Base-by-base conservation (phyloP, 2,888 invertebrate genomes). In the Fissipunctia ypsillon region DNA sequence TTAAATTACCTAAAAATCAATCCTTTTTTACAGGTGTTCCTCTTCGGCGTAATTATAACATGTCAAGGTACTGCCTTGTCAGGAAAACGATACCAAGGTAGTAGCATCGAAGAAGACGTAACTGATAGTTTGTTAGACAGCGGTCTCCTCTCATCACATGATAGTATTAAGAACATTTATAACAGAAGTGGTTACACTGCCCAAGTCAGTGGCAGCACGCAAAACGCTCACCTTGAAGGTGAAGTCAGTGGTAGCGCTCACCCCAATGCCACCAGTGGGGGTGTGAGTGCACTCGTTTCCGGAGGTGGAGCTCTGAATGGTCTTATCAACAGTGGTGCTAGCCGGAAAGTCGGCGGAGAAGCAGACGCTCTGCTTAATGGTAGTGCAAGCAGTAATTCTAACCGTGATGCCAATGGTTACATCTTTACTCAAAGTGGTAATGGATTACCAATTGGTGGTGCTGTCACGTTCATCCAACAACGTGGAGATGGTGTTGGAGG, bases 21-120 rank as follows among this genome's bases (percentile, higher is more conserved):
- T n/a, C 0, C 0, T 25, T 63, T 41, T 66, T 69, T 69, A 41
- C 81, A 81, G 80, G 81, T 81, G 16, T 64, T 81, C 59, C n/a
- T 81, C 41, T 81, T 68, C n/a, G 14, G 69, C 41, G 22, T 76
- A 25, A 64, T 81, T 57, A 25, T 72, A 19, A 63, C 54, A 52
- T 67, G 66, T 63, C 69, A 81, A 64, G 66, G 59, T n/a, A 73
- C 54, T 67, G 50, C 56, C 14, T 52, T 54, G 16, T 19, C 56
- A 31, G n/a, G 25, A 48, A 54, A 12, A 35, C 38, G 31, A 57
- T 10, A 16, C 9, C 3, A 25, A 38, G 16, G 22, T n/a, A 38
- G 22, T 61, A 69, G 14, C 25, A 48, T 28, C 16, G 10, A n/a
- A n/a, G n/a, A n/a, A 28, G 9, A 5, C 31, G 64, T 64, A 6